phyloP scores from a whole-genome alignment of 2,888 invertebrate species.

The Ormyrus labotus region DNA sequence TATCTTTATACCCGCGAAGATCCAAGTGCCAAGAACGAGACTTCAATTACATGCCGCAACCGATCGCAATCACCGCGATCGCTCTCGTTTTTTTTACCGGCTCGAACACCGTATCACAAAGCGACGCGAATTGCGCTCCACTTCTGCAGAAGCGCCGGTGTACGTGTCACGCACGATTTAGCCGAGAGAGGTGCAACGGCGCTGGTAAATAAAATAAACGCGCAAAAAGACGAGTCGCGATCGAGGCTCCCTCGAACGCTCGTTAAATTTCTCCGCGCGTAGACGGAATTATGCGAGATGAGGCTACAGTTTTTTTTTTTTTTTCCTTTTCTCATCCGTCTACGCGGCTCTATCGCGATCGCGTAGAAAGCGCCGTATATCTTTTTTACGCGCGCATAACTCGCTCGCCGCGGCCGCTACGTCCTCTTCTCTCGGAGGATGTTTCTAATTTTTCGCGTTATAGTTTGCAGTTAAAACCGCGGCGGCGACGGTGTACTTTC shows the following conservation, averaged over 20 bases:
- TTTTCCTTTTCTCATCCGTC: background rate
- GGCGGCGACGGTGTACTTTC: background rate
- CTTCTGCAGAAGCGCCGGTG: no score
- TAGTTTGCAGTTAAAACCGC: background rate
- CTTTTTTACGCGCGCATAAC: slow-evolving; percentile 7
- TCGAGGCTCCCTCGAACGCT: background rate
- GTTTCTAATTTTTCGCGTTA: background rate
- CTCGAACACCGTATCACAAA: no score
- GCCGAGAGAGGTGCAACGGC: background rate
- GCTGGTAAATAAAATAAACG: slow-evolving; percentile 1
- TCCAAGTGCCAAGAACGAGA: no score
- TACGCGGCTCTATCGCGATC: background rate
- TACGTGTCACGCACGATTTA: no score
- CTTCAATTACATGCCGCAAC: background rate
- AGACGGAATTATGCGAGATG: slow-evolving; percentile 11
- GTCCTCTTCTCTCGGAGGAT: background rate
- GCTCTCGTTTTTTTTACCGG: no score
- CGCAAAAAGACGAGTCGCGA: background rate
- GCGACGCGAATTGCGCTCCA: no score
- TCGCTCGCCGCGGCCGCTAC: background rate
- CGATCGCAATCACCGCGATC: no score
- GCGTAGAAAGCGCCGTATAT: background rate
- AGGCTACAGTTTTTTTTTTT: slow-evolving; percentile 14
- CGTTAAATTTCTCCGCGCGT: slow-evolving; percentile 36
- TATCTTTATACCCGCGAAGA: no score